phyloP scores from a whole-genome alignment of 2,888 invertebrate genomes.

The Cosmorhoe ocellata region DNA sequence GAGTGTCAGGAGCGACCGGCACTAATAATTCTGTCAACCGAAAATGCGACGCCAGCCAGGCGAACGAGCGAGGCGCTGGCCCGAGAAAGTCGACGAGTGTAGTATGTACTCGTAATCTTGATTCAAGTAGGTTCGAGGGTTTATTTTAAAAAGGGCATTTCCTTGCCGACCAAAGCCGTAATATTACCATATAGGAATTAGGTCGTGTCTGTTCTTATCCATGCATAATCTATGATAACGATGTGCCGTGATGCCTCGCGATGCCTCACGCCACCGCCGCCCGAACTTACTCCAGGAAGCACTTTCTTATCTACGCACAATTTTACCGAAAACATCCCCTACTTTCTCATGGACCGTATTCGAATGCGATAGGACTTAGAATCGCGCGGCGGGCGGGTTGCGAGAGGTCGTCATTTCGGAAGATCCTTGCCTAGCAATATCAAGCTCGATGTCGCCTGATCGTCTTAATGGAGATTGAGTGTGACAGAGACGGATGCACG shows the following conservation, averaged over 20 bases:
- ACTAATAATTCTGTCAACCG: no score
- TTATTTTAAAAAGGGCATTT: conserved; percentile 11
- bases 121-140: conserved; percentile 7
- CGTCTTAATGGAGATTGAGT: conserved; percentile 74
- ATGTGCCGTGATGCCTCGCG: conserved; percentile 44
- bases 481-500: conserved; percentile 42
- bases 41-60: no score
- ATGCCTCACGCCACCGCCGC: conserved; percentile 48
- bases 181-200: conserved; percentile 30
- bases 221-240: conserved; percentile 38
- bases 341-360: conserved; percentile 27
- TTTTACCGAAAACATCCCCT: conserved; percentile 23
- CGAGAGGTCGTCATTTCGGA: conserved; percentile 19
- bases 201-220: conserved; percentile 21
- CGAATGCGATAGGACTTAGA: conserved; percentile 27
- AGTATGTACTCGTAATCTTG: no score
- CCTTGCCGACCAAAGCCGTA: conserved; percentile 1
- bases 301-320: conserved; percentile 56
- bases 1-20: no score
- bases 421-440: conserved; percentile 62
- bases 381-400: conserved; percentile 20
- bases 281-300: conserved; percentile 56
- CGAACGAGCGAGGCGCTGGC: no score
- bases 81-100: no score
- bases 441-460: conserved; percentile 77